Percentiles rank a stretch among this genome's conserved stretches.
Evolutionary conservation across 2,888 invertebrate species (phyloP).

Genomic region (Campaea margaritaria): DNA sequence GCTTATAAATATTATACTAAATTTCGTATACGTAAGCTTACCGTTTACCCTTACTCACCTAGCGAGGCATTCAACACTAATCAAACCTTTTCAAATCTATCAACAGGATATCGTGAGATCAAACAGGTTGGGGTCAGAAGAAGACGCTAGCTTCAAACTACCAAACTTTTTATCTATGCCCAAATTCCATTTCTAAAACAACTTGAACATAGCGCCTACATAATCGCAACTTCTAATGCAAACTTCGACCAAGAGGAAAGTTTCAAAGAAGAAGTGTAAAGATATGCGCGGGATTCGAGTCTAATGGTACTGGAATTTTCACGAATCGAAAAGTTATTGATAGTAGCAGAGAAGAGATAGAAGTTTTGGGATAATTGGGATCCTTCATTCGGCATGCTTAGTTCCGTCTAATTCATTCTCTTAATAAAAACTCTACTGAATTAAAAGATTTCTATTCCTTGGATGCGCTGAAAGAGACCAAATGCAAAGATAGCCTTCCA

Average conservation of each 20-base stretch:
- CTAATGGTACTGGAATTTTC: conserved; percentile 81
- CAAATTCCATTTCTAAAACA: conserved; percentile 78
- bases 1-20: conserved; percentile 22
- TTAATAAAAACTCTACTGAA: conserved; percentile 58
- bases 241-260: conserved; percentile 80
- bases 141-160: conserved; percentile 83
- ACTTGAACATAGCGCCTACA: conserved; percentile 81
- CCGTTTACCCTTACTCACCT: conserved; percentile 60
- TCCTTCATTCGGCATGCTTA: conserved; percentile 73
- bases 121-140: conserved; percentile 71
- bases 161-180: conserved; percentile 76
- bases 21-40: conserved; percentile 45
- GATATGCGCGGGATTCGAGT: conserved; percentile 78
- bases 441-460: conserved; percentile 43
- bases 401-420: conserved; percentile 70
- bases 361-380: conserved; percentile 62
- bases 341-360: conserved; percentile 57
- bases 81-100: conserved; percentile 58
- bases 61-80: conserved; percentile 57
- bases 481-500: conserved; percentile 42
- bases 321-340: conserved; percentile 77
- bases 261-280: conserved; percentile 77
- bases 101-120: conserved; percentile 66
- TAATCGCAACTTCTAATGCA: conserved; percentile 81
- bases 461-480: conserved; percentile 53